A percentile compares a stretch with the other conserved stretches of the same genome.
Conservation (phyloP, 1,140 invertebrate species). For the Pseudomyrmex cubaensis region DNA sequence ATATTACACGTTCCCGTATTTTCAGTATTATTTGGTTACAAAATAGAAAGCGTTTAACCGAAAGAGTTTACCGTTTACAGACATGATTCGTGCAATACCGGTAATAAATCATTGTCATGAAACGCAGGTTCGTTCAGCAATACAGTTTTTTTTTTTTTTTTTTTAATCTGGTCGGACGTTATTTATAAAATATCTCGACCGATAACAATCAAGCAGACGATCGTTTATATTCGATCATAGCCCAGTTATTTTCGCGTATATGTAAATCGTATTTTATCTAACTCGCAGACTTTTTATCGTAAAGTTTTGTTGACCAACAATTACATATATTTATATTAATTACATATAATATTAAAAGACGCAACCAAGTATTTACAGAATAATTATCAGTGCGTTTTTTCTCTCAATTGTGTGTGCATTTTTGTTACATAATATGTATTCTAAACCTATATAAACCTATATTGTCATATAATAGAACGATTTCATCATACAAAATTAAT, state of each 20-base stretch:
- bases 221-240: constrained; percentile 47
- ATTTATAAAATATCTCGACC: constrained; percentile 41
- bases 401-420: background rate
- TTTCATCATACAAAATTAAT: constrained; percentile 26
- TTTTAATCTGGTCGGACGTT: constrained; percentile 11
- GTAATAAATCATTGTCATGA: constrained; percentile 46
- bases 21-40: constrained; percentile 17
- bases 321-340: background rate
- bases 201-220: constrained; percentile 37
- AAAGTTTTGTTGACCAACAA: background rate
- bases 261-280: constrained; percentile 20
- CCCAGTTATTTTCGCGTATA: constrained; percentile 18
- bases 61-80: constrained; percentile 26
- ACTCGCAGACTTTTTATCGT: constrained; percentile 5
- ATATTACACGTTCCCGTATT: background rate
- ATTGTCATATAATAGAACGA: background rate
- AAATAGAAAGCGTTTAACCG: constrained; percentile 31
- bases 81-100: constrained; percentile 5
- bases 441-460: background rate
- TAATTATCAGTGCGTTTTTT: background rate
- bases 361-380: no score
- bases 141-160: constrained; percentile 2
- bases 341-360: no score
- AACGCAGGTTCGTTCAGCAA: constrained; percentile 15
- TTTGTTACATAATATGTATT: no score